Conservation (phyloP, 2,888 invertebrate genomes). For the Ochropacha duplaris region DNA sequence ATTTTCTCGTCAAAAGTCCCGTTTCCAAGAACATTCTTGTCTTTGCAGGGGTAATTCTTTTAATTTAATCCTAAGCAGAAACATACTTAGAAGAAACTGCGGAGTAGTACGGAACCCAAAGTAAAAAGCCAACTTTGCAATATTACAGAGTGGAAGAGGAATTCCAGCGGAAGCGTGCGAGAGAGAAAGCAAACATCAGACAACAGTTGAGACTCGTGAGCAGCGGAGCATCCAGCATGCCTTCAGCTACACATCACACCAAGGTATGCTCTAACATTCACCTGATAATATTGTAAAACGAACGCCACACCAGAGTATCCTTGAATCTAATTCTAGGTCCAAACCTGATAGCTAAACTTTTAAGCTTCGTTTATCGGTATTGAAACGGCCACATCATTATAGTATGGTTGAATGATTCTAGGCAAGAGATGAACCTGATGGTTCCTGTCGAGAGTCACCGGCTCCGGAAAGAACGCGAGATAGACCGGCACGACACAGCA, state of each 20-base stretch:
- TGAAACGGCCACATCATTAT: too few relatives aligned
- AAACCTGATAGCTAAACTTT: too few relatives aligned
- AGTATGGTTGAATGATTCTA: conserved; percentile 34
- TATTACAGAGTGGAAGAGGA: conserved; percentile 89
- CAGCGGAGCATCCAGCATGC: conserved; percentile 86
- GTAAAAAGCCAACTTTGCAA: not conserved
- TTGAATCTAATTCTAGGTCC: too few relatives aligned
- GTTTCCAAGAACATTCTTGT: too few relatives aligned
- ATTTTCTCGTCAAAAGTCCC: too few relatives aligned
- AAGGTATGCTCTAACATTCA: conserved; percentile 46
- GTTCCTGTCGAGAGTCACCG: conserved; percentile 85
- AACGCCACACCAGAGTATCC: too few relatives aligned
- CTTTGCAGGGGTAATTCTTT: too few relatives aligned
- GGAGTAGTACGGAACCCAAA: too few relatives aligned
- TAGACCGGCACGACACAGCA: conserved; percentile 60
- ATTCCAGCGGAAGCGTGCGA: conserved; percentile 91
- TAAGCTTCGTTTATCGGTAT: too few relatives aligned
- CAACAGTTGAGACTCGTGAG: conserved; percentile 88
- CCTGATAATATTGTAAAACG: too few relatives aligned
- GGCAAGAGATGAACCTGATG: conserved; percentile 88
- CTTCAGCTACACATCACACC: conserved; percentile 58
- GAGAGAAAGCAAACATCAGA: conserved; percentile 88
- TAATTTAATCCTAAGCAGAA: too few relatives aligned
- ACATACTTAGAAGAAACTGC: too few relatives aligned
- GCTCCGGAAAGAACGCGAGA: conserved; percentile 60